Evolutionary conservation across 1,140 invertebrate species (phyloP).

Genomic region (Sminthurinus signatus): DNA sequence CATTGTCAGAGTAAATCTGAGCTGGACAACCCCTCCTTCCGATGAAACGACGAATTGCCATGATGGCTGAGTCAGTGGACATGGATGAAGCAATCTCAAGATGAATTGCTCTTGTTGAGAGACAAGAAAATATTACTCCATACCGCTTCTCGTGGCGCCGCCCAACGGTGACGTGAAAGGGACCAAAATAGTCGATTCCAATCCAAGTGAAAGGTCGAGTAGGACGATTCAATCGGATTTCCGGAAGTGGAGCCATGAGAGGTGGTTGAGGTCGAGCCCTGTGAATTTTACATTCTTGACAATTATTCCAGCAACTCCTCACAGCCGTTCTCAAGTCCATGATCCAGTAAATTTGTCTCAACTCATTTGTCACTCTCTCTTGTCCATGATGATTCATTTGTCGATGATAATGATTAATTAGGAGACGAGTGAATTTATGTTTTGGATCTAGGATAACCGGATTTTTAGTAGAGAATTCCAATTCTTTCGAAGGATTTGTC

Average conservation of each 20-base stretch:
- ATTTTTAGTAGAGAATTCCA: neutral
- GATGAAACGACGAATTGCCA: neutral
- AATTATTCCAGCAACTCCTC: neutral
- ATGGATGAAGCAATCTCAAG: slow-evolving; percentile 39
- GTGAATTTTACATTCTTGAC: neutral
- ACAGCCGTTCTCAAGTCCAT: neutral
- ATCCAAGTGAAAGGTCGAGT: slow-evolving; percentile 16
- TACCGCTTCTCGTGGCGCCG: slow-evolving; percentile 35
- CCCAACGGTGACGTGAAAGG: slow-evolving; percentile 21
- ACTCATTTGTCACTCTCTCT: slow-evolving; percentile 6
- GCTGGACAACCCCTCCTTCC: neutral
- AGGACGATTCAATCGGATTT: slow-evolving; percentile 3
- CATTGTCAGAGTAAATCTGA: neutral
- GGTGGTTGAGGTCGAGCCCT: neutral
- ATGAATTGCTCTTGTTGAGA: slow-evolving; percentile 41
- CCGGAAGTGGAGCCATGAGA: slow-evolving; percentile 29
- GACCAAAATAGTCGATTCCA: slow-evolving; percentile 40
- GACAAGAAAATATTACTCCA: slow-evolving; percentile 38
- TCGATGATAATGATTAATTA: slow-evolving; percentile 14
- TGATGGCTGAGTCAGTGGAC: slow-evolving; percentile 19
- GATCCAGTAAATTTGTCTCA: slow-evolving; percentile 19
- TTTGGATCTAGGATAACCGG: slow-evolving; percentile 13
- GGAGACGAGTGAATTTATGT: neutral
- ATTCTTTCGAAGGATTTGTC: too few relatives aligned
- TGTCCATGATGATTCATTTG: slow-evolving; percentile 1